Conservation (phyloP, 2,888 invertebrate genomes). For the Erannis defoliaria region DNA sequence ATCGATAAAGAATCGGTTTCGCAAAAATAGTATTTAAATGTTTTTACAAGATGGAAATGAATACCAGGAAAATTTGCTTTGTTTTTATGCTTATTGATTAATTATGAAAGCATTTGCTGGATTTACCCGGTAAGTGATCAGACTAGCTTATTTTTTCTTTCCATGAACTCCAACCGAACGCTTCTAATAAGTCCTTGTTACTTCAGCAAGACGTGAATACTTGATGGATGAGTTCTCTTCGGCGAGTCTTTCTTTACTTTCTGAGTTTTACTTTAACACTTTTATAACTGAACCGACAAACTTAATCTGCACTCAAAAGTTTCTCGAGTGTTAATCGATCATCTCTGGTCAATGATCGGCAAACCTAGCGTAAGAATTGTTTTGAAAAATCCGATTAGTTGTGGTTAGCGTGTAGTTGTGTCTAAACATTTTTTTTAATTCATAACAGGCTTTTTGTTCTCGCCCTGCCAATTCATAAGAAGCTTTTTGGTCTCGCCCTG, state of each 20-base stretch:
- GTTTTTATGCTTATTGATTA: too few species aligned
- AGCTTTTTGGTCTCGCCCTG: too few species aligned
- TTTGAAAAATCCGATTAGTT: background rate
- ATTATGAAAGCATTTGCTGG: background rate
- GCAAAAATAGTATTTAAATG: too few species aligned
- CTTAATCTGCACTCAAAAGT: slow-evolving; percentile 68
- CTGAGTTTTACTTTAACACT: slow-evolving; percentile 74
- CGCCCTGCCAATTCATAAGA: too few species aligned
- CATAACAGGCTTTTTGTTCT: too few species aligned
- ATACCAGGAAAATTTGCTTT: too few species aligned
- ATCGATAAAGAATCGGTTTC: too few species aligned
- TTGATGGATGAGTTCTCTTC: slow-evolving; percentile 75
- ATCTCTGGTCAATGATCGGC: slow-evolving; percentile 71
- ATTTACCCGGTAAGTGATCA: background rate
- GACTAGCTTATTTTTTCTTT: background rate
- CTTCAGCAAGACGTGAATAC: slow-evolving; percentile 64
- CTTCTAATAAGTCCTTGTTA: slow-evolving; percentile 54
- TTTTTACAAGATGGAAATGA: too few species aligned
- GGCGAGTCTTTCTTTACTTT: slow-evolving; percentile 60
- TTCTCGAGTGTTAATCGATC: slow-evolving; percentile 77
- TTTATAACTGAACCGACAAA: slow-evolving; percentile 67
- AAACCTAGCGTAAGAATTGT: slow-evolving; percentile 45
- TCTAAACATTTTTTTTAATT: too few species aligned
- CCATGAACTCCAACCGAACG: slow-evolving; percentile 4
- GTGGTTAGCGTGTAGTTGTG: too few species aligned